Base-by-base conservation (phyloP, 2,888 invertebrate genomes). In the Drosophila cracens region DNA sequence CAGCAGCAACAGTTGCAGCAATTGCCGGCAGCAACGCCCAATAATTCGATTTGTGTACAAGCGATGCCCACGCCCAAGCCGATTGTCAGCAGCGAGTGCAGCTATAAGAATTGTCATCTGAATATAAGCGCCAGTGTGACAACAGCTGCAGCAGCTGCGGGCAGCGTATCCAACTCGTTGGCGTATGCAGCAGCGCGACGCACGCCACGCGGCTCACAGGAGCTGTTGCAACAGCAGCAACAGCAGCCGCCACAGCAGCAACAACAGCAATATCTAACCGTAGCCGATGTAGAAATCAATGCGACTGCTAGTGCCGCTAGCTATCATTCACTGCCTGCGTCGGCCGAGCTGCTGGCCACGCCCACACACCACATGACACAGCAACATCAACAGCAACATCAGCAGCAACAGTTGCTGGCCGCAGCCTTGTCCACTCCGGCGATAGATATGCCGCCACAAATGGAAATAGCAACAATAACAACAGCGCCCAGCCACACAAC, bases 41-140 rank as follows among this genome's bases (percentile, higher is more conserved):
- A 49, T 57, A 77, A 74, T 57, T 77, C 84, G 6, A 84, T 87
- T 33, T 89, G 84, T 62, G 72, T 91, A 7, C 83, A 90, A 48
- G 71, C 91, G 1, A 51, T 84, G 65, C 73, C 83, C 27, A 78
- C 90, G 56, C 83, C 83, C 36, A 89, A 87, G 64, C 79, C 86
- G 13, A 64, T 31, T 57, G 58, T 70, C 69, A 70, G 59, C 66
- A 77, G 69, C 54, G 93, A 93, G 66, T 93, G 93, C 68, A 92
- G 90, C 62, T 93, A 93, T 63, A 93, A 93, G 78, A 93, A 93
- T 76, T 93, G 93, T 38, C 92, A 93, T 54, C 74, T 93, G 0
- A 93, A 92, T 69, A 89, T 91, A 16, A 87, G 84, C 52, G 85
- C 87, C 29, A 90, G 89, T 52, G 84, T 84, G 10, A 79, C 83